Conservation (phyloP, 2,888 invertebrate species). For the Drosophila parthenogenetica region DNA sequence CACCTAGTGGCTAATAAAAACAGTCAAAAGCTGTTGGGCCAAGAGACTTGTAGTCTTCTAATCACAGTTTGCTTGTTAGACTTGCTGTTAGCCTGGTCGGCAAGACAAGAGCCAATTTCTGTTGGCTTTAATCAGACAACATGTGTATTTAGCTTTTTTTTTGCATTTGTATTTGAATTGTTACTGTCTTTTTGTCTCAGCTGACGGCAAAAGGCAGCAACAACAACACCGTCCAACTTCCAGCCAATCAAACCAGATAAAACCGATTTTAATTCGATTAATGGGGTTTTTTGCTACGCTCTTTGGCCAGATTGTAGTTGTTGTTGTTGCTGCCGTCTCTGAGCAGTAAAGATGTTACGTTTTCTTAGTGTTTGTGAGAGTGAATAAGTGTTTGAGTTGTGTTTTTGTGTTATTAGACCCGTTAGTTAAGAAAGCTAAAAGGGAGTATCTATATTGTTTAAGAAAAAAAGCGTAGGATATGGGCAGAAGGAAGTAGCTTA, state of each 20-base stretch:
- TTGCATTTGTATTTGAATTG: conserved; percentile 28
- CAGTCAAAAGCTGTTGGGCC: conserved; percentile 11
- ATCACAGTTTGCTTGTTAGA: conserved; percentile 12
- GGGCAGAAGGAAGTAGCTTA: too few relatives aligned
- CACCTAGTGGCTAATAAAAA: neutral
- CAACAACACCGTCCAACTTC: conserved; percentile 23
- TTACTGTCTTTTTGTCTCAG: conserved; percentile 44
- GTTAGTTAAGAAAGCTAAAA: too few relatives aligned
- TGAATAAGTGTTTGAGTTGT: conserved; percentile 22
- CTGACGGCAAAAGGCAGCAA: conserved; percentile 35
- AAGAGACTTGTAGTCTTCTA: neutral
- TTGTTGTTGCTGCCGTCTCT: conserved; percentile 21
- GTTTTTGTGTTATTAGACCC: conserved; percentile 25
- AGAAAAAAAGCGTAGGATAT: too few relatives aligned
- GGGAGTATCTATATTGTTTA: too few relatives aligned
- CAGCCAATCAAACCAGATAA: conserved; percentile 81
- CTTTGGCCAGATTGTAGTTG: conserved; percentile 51
- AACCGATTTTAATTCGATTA: conserved; percentile 83
- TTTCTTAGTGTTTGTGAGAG: conserved; percentile 25
- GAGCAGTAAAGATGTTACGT: conserved; percentile 63
- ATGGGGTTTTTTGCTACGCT: conserved; percentile 73
- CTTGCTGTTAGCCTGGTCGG: conserved; percentile 1
- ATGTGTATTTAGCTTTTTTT: conserved; percentile 32
- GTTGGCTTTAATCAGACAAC: conserved; percentile 25
- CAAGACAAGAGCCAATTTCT: conserved; percentile 31